Percentiles rank a stretch among this genome's conserved stretches.
These are phyloP conservation scores for Noturus placidus DNA, from an alignment of 2,113 vertebrate genomes.

Conservation along the genomic window DNA sequence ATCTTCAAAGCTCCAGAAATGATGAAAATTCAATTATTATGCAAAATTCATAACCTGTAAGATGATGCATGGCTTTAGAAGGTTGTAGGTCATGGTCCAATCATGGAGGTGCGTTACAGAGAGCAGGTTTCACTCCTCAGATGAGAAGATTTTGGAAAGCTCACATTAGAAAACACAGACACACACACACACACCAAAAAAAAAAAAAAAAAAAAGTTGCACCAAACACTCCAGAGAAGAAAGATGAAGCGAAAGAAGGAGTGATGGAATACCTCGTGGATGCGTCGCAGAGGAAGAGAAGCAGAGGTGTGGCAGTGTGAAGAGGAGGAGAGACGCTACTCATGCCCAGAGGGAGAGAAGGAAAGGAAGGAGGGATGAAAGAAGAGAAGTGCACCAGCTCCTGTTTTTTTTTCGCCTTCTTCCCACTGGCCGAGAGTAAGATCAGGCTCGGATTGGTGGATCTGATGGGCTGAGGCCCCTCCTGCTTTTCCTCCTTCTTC, in stretches of 20 bases:
- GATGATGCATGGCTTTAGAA: background rate
- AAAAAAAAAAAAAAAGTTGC: conserved; percentile 34
- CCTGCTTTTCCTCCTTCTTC: conserved; percentile 41
- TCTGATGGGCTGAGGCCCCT: conserved; percentile 27
- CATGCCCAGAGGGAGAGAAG: conserved; percentile 45
- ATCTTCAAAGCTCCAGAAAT: background rate
- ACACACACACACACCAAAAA: background rate
- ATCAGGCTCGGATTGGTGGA: conserved; percentile 38
- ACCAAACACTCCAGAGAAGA: conserved; percentile 15
- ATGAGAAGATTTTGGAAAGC: conserved; percentile 12
- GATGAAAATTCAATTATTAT: background rate
- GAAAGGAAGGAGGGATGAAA: conserved; percentile 50
- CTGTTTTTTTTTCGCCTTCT: conserved; percentile 25
- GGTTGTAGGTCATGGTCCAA: background rate
- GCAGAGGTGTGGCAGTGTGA: conserved; percentile 46
- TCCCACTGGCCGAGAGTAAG: conserved; percentile 48
- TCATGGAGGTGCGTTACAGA: background rate
- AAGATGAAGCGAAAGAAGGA: conserved; percentile 28
- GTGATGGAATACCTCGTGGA: conserved; percentile 51
- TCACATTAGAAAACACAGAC: background rate
- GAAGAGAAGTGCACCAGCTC: conserved; percentile 50
- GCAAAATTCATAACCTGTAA: background rate
- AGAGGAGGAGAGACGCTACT: conserved; percentile 51
- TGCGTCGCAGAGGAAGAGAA: conserved; percentile 46
- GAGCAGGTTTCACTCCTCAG: background rate